Evolutionary conservation across 2,113 vertebrate species (phyloP), one percentile per base, ranked within the genome.

Genomic region (Dasyprocta punctata): DNA sequence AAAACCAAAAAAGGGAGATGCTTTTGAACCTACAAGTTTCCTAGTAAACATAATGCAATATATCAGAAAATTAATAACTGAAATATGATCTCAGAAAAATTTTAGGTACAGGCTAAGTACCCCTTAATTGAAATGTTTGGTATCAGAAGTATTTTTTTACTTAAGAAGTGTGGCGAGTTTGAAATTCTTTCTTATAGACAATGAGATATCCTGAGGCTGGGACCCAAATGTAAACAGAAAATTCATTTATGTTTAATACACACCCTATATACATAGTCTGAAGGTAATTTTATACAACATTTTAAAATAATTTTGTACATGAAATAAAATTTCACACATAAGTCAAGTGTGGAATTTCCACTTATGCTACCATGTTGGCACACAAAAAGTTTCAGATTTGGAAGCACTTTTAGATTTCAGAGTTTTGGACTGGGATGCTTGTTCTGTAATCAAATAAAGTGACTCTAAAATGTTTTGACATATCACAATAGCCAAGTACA

Each of bases 21-120:
- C 28, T 94, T 94, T 73, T 86, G 75, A 91, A 93, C 41, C 26
- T 77, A 1, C 4, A 65, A 54, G 60, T 86, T 95, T 96, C 52
- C 82, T 78, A 67, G 58, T 36, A 88, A 88, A 90, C 81, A 22
- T 47, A 73, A 81, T 20, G 11, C 26, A 89, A 77, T 67, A 52
- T 58, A 67, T 44, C 56, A 92, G 56, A 89, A 95, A 85, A 82
- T 90, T 36, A 96, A 30, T 90, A 60, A 89, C 69, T 77, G 24
- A 69, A 58, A 4, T 58, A 83, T 0, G 13, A 1, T 54, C 28
- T 94, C 65, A 90, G 67, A 67, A 88, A 63, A 41, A 11, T 80
- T 78, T 90, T 22, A 86, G 80, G 47, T 47, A 56, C 11, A 24
- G 4, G 22, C 6, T 71, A 44, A 33, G 41, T 17, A n/a, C 17